Percentiles rank a stretch among this genome's conserved stretches.
These are phyloP conservation scores for Plusia festucae DNA, from an alignment of 2,888 invertebrate genomes.

Conservation along the genomic window DNA sequence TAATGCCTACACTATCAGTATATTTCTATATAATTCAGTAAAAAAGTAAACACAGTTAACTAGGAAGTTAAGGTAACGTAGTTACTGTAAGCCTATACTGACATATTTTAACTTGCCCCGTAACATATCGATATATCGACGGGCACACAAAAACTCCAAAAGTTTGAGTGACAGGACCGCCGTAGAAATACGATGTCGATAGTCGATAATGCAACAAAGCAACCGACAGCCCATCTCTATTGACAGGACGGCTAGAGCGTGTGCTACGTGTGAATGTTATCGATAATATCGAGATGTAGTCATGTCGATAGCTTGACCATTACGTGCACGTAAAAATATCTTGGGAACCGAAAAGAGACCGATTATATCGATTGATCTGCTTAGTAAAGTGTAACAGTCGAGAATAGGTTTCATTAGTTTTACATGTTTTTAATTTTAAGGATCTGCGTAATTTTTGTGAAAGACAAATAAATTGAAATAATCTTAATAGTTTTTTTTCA, in stretches of 20 bases:
- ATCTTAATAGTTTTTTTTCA: no score
- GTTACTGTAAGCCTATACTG: not conserved
- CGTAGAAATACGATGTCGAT: slow-evolving; percentile 85
- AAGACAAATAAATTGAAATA: no score
- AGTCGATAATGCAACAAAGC: slow-evolving; percentile 84
- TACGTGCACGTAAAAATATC: slow-evolving; percentile 77
- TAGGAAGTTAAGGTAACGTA: not conserved
- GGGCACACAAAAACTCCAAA: slow-evolving; percentile 80
- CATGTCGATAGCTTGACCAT: slow-evolving; percentile 83
- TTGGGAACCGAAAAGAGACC: slow-evolving; percentile 76
- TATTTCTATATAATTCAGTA: no score
- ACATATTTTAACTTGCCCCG: slow-evolving; percentile 53
- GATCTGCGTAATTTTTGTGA: no score
- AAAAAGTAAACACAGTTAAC: not conserved
- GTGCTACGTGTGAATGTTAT: slow-evolving; percentile 89
- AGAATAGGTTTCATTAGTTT: slow-evolving; percentile 31
- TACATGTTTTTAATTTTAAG: not conserved
- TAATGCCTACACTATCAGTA: no score
- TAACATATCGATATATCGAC: slow-evolving; percentile 78
- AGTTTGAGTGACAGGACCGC: slow-evolving; percentile 89
- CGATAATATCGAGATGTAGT: slow-evolving; percentile 83
- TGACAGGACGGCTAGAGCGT: slow-evolving; percentile 84
- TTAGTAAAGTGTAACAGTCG: slow-evolving; percentile 53
- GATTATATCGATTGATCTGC: slow-evolving; percentile 68
- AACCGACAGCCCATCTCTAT: slow-evolving; percentile 84